Evolutionary conservation across 1,140 invertebrate species (phyloP).

Genomic region (Trichonephila inaurata): DNA sequence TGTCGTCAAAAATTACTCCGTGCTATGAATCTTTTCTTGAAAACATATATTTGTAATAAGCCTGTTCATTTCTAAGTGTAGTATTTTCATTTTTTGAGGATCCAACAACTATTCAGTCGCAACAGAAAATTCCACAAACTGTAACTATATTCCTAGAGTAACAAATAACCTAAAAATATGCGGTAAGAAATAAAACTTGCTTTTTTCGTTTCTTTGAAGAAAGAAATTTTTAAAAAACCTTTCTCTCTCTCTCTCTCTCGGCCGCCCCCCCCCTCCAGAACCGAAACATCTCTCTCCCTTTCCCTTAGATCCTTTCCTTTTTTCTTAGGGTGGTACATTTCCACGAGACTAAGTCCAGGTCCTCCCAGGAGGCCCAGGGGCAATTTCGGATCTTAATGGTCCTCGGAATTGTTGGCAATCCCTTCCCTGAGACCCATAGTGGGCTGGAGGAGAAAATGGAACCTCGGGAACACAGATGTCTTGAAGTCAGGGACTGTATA

Average conservation of each 20-base stretch:
- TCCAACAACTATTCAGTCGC: no score
- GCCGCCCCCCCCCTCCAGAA: not conserved
- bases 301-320: not conserved
- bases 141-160: not conserved
- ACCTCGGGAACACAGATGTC: not conserved
- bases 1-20: no score
- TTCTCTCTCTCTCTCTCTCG: not conserved
- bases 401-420: slow-evolving; percentile 47
- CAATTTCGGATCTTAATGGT: slow-evolving; percentile 60
- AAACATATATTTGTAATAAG: no score
- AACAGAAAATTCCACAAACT: not conserved
- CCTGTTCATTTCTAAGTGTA: no score
- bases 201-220: not conserved
- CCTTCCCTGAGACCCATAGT: slow-evolving; percentile 39
- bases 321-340: not conserved
- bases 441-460: slow-evolving; percentile 19
- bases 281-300: not conserved
- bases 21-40: no score
- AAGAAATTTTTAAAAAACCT: not conserved
- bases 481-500: not conserved
- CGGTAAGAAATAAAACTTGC: not conserved
- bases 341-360: not conserved
- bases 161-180: not conserved
- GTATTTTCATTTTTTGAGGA: no score
- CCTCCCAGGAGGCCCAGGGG: not conserved